Evolutionary conservation across 2,797 vertebrate species (phyloP).

Genomic region (Poecilia wingei): DNA sequence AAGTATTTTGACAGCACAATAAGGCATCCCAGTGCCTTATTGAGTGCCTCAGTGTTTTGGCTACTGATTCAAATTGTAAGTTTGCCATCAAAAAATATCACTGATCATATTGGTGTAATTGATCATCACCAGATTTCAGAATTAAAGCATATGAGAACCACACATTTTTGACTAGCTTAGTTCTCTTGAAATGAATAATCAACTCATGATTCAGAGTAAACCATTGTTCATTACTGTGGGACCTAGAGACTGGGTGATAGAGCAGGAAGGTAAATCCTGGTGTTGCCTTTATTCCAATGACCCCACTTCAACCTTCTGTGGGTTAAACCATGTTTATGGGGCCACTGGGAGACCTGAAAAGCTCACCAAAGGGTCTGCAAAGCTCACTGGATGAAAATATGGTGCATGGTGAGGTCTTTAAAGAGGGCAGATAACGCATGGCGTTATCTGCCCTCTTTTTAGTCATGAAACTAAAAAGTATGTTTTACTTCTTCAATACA

Average conservation of each 20-base stretch:
- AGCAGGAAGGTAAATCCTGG: conserved; percentile 59
- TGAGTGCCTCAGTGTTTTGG: background rate
- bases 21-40: too few relatives aligned
- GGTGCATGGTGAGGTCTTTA: conserved; percentile 31
- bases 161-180: background rate
- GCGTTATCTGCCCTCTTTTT: background rate
- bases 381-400: conserved; percentile 41
- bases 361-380: conserved; percentile 32
- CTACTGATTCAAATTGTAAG: background rate
- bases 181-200: background rate
- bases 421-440: conserved; percentile 45
- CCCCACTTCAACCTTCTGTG: conserved; percentile 53
- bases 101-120: background rate
- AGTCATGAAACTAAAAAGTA: conserved; percentile 1
- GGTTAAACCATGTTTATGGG: conserved; percentile 53
- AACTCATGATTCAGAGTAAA: background rate
- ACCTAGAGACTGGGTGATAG: conserved; percentile 14
- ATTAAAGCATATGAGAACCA: background rate
- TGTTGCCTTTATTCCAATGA: conserved; percentile 65
- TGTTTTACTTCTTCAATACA: background rate
- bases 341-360: conserved; percentile 51
- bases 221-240: background rate
- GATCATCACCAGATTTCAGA: background rate
- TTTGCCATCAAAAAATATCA: background rate
- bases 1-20: background rate